Percentiles rank a stretch among this genome's conserved stretches.
Evolutionary conservation across 2,888 invertebrate species (phyloP).

Genomic region (Caenorhabditis doughertyi): DNA sequence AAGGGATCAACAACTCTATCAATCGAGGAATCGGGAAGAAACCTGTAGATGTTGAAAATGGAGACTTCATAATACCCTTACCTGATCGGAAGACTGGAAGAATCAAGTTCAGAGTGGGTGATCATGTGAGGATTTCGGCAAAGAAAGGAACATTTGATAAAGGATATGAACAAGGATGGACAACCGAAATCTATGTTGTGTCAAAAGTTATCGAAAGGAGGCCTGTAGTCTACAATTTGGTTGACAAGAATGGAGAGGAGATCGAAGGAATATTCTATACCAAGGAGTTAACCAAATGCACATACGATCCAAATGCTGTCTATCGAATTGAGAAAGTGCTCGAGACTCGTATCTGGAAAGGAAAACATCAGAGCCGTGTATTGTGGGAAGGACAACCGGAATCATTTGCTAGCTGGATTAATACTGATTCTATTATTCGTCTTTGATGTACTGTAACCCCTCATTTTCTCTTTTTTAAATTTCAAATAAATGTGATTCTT

Average conservation of each 20-base stretch:
- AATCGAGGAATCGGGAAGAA: too few relatives aligned
- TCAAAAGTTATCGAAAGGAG: background rate
- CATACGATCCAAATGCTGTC: constrained; percentile 3
- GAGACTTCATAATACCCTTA: too few relatives aligned
- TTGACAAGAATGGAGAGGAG: constrained; percentile 4
- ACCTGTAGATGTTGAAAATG: too few relatives aligned
- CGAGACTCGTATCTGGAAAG: background rate
- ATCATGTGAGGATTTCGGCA: constrained; percentile 9
- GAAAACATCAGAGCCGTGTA: background rate
- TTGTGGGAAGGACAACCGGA: background rate
- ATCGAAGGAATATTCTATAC: too few relatives aligned
- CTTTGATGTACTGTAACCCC: too few relatives aligned
- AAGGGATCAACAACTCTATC: too few relatives aligned
- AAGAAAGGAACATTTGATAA: background rate
- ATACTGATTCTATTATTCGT: too few relatives aligned
- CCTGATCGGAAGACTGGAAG: background rate
- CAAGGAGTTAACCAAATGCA: constrained; percentile 5
- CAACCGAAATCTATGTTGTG: background rate
- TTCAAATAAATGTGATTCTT: too few relatives aligned
- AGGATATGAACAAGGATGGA: too few relatives aligned
- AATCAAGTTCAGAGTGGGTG: background rate
- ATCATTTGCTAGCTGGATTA: background rate
- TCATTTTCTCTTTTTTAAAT: too few relatives aligned
- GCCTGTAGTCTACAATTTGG: background rate
- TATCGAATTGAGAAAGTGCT: constrained; percentile 3